These are phyloP conservation scores for Venustaconcha ellipsiformis DNA, from an alignment of 1,140 invertebrate species.

Conservation along the genomic window DNA sequence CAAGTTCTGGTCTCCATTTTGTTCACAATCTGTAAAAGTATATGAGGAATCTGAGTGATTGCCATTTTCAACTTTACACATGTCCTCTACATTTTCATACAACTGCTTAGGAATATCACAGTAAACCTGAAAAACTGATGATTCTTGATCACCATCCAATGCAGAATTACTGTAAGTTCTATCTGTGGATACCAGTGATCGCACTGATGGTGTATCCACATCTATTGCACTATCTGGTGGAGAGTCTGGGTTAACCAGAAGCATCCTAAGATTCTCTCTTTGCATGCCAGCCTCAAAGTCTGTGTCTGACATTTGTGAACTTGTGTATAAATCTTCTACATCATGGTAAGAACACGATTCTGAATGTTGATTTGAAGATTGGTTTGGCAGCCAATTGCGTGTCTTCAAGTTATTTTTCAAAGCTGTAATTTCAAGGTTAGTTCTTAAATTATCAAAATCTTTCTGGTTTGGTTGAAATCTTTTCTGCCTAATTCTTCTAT, in stretches of 20 bases:
- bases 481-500: slow-evolving; percentile 8
- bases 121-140: too few species aligned
- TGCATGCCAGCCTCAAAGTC: slow-evolving; percentile 18
- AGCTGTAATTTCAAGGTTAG: neutral
- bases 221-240: slow-evolving; percentile 23
- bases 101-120: too few species aligned
- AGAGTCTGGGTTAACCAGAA: slow-evolving; percentile 6
- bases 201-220: slow-evolving; percentile 11
- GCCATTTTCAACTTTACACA: too few species aligned
- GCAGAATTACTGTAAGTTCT: slow-evolving; percentile 1
- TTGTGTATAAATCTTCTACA: slow-evolving; percentile 8
- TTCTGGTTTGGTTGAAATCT: slow-evolving; percentile 21
- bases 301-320: slow-evolving; percentile 13
- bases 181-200: slow-evolving; percentile 6
- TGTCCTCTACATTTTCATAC: too few species aligned
- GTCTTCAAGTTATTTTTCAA: slow-evolving; percentile 9
- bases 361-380: slow-evolving; percentile 13
- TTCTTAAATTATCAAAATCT: neutral
- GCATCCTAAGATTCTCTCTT: slow-evolving; percentile 5
- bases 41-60: too few species aligned
- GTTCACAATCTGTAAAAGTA: too few species aligned
- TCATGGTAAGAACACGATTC: neutral
- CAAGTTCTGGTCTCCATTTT: too few species aligned
- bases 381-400: slow-evolving; percentile 14
- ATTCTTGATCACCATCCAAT: too few species aligned